A percentile compares a stretch with the other conserved stretches of the same genome.
phyloP scores from a whole-genome alignment of 2,888 invertebrate species.

The Tinea trinotella region DNA sequence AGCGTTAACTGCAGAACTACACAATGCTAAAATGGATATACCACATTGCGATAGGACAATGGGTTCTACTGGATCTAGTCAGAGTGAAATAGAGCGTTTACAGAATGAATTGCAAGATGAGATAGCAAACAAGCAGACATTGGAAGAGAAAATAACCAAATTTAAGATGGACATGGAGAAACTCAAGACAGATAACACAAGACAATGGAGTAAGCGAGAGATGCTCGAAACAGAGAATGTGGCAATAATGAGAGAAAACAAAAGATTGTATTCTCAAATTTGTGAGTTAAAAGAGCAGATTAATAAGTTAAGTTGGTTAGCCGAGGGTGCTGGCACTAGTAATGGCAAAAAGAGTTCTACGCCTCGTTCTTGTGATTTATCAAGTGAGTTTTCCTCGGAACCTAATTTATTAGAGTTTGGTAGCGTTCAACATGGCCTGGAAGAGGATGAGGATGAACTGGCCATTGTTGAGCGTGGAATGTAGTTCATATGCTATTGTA shows the following conservation, averaged over 20 bases:
- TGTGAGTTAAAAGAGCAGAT: slow-evolving; percentile 62
- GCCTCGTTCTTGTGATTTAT: slow-evolving; percentile 52
- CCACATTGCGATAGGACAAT: slow-evolving; percentile 53
- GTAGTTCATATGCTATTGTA: too few species aligned
- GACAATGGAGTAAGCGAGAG: slow-evolving; percentile 94
- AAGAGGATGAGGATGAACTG: not conserved
- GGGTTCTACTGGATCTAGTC: slow-evolving; percentile 61
- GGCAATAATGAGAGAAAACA: slow-evolving; percentile 89
- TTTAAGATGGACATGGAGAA: slow-evolving; percentile 79
- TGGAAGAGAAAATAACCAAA: slow-evolving; percentile 59
- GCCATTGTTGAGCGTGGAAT: not conserved
- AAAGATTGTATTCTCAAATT: slow-evolving; percentile 77
- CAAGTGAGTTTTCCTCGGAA: slow-evolving; percentile 60
- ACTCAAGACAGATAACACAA: slow-evolving; percentile 92
- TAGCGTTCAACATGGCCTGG: slow-evolving; percentile 18
- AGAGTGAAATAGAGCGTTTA: slow-evolving; percentile 57
- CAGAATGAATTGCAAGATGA: slow-evolving; percentile 65
- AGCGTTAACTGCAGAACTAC: slow-evolving; percentile 48
- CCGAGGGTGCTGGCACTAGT: slow-evolving; percentile 42
- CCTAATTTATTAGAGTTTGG: slow-evolving; percentile 51
- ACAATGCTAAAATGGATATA: slow-evolving; percentile 51
- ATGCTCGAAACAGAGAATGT: slow-evolving; percentile 91
- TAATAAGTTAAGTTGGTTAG: slow-evolving; percentile 60
- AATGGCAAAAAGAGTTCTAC: slow-evolving; percentile 49
- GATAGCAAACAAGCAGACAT: slow-evolving; percentile 54